Conservation (phyloP, 2,797 vertebrate genomes). For the Anabacerthia variegaticeps region DNA sequence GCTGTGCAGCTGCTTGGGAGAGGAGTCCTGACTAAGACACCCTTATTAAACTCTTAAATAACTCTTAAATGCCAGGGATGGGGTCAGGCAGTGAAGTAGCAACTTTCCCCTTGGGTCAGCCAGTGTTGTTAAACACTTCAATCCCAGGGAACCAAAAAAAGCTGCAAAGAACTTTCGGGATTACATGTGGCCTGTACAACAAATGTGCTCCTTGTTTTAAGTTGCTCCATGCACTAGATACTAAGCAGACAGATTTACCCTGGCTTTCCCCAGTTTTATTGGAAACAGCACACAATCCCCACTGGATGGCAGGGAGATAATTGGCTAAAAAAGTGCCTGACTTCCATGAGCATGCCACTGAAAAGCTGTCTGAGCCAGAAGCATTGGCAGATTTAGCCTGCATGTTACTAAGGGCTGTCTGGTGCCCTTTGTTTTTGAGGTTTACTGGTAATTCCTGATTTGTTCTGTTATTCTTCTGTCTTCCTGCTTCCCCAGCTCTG, state of each 20-base stretch:
- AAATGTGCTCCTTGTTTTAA: not conserved
- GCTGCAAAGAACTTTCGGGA: not conserved
- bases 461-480: not conserved
- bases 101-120: not conserved
- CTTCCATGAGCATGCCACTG: not conserved
- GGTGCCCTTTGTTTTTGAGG: not conserved
- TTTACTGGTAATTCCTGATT: not conserved
- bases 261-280: conserved; percentile 20
- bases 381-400: not conserved
- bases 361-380: not conserved
- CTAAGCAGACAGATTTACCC: conserved; percentile 21
- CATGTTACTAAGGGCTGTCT: not conserved
- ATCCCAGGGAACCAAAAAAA: not conserved
- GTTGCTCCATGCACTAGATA: not conserved
- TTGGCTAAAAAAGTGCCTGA: conserved; percentile 11
- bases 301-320: conserved; percentile 17
- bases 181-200: not conserved
- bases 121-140: not conserved
- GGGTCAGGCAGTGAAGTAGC: not conserved
- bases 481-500: not conserved
- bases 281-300: not conserved
- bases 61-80: not conserved
- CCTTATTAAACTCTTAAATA: not conserved
- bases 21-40: not conserved
- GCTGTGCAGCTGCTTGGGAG: not conserved